Percentiles rank a stretch among this genome's conserved stretches.
Evolutionary conservation across 2,888 invertebrate genomes (phyloP).

Genomic region (Crocallis elinguaria): DNA sequence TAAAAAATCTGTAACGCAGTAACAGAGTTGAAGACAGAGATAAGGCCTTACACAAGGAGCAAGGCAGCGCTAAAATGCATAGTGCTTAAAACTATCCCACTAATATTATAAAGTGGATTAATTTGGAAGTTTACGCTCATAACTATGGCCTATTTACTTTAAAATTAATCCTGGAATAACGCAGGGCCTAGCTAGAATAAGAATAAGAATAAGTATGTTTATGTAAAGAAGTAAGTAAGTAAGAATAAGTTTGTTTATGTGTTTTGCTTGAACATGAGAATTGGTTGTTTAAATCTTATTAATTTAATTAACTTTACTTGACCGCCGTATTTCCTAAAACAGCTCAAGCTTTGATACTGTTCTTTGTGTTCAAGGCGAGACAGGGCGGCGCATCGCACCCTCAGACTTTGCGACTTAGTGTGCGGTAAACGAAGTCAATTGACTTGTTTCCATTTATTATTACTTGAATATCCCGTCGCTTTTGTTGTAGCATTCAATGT

Average conservation of each 20-base stretch:
- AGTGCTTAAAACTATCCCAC: too few species aligned
- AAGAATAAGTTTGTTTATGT: too few species aligned
- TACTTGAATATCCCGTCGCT: constrained; percentile 48
- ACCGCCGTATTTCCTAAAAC: not conserved
- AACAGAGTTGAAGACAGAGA: not conserved
- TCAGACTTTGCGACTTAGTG: constrained; percentile 48
- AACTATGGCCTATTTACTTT: too few species aligned
- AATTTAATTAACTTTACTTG: too few species aligned
- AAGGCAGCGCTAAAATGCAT: not conserved
- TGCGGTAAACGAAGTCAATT: constrained; percentile 64
- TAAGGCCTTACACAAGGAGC: not conserved
- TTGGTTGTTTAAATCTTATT: too few species aligned
- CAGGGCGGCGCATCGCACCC: constrained; percentile 57
- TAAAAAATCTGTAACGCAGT: constrained; percentile 58
- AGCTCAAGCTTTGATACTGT: constrained; percentile 4
- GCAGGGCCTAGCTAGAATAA: too few species aligned
- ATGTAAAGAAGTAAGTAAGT: too few species aligned
- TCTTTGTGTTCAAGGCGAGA: constrained; percentile 56
- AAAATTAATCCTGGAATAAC: too few species aligned
- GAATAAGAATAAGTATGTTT: too few species aligned
- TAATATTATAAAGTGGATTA: too few species aligned
- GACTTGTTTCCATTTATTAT: constrained; percentile 76
- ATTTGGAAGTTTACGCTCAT: too few species aligned
- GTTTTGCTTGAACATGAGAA: not conserved
- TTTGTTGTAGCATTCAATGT: constrained; percentile 33